These are phyloP conservation scores for Amphipoea lucens DNA, from an alignment of 2,888 invertebrate species.

Conservation along the genomic window DNA sequence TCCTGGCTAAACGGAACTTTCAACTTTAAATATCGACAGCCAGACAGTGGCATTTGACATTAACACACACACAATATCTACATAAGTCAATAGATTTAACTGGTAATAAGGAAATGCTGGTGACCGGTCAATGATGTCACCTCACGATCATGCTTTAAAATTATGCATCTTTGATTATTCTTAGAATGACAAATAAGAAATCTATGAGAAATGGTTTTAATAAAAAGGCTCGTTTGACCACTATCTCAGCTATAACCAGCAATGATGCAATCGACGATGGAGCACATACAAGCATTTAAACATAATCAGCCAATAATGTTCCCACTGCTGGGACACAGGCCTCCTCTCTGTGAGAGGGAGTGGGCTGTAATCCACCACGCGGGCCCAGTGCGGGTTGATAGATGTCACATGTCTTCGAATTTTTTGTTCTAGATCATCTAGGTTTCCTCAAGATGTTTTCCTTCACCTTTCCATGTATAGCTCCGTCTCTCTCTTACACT, in stretches of 20 bases:
- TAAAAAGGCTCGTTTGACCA: neutral
- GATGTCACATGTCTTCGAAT: too few relatives aligned
- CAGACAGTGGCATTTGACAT: too few relatives aligned
- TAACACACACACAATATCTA: neutral
- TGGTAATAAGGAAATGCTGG: constrained; percentile 17
- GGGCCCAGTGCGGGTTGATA: too few relatives aligned
- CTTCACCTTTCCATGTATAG: too few relatives aligned
- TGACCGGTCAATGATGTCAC: constrained; percentile 34
- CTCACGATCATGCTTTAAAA: neutral
- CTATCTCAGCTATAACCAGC: neutral
- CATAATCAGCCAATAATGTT: too few relatives aligned
- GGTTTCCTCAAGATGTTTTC: too few relatives aligned
- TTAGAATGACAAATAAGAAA: neutral
- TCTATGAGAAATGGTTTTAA: neutral
- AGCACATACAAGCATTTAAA: too few relatives aligned
- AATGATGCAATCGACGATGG: neutral
- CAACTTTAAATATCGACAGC: neutral
- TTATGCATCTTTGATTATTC: constrained; percentile 20
- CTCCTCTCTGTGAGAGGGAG: too few relatives aligned
- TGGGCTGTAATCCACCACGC: too few relatives aligned
- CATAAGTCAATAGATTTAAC: constrained; percentile 37
- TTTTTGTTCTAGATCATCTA: too few relatives aligned
- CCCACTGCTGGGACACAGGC: too few relatives aligned
- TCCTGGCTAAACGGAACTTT: neutral
- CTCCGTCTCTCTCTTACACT: too few relatives aligned